These are phyloP conservation scores for Zophobas atratus DNA, from an alignment of 1,140 invertebrate genomes.

Conservation along the genomic window DNA sequence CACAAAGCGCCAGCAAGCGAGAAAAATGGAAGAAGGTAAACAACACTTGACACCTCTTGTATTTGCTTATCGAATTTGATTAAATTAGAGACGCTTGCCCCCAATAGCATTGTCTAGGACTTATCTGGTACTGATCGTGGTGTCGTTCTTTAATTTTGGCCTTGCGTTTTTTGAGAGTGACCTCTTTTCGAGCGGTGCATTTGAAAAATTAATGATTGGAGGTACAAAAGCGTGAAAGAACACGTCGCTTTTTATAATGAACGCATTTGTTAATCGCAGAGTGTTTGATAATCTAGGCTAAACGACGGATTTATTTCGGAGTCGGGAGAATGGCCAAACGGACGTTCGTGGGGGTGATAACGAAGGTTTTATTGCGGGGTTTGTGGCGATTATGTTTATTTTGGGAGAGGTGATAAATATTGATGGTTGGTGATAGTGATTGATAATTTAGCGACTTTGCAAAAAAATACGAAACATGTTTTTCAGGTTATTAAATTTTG, in stretches of 20 bases:
- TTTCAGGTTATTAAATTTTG: too few relatives aligned
- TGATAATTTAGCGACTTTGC: neutral
- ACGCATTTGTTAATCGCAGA: neutral
- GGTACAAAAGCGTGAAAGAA: neutral
- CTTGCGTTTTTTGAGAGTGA: neutral
- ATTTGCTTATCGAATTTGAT: neutral
- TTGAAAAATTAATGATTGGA: slow-evolving; percentile 6
- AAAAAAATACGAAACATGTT: too few relatives aligned
- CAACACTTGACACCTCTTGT: neutral
- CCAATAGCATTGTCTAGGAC: neutral
- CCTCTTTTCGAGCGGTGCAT: neutral
- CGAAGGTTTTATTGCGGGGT: slow-evolving; percentile 14
- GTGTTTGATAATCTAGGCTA: neutral
- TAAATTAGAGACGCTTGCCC: neutral
- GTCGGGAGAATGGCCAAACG: slow-evolving; percentile 1
- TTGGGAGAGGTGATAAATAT: slow-evolving; percentile 4
- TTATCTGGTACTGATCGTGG: too few relatives aligned
- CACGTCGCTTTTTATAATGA: neutral
- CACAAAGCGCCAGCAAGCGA: neutral
- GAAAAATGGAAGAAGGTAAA: slow-evolving; percentile 23
- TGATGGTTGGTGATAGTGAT: neutral
- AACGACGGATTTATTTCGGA: neutral
- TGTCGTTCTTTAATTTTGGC: neutral
- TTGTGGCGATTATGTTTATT: neutral
- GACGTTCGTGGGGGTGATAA: slow-evolving; percentile 20